Conservation (phyloP, 2,797 vertebrate species). For the Liparis tanakae region DNA sequence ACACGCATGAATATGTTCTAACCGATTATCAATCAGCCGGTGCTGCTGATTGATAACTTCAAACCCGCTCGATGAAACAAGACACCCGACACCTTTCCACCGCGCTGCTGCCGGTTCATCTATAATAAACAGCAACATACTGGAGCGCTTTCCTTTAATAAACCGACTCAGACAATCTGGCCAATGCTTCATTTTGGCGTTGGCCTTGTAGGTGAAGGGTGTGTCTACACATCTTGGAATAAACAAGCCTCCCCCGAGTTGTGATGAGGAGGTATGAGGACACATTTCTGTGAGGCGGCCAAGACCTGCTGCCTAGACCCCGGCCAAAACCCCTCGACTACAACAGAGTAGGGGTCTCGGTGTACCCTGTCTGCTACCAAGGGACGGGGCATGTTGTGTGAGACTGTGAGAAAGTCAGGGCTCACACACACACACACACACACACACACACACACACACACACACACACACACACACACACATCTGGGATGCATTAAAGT, state of each 20-base stretch:
- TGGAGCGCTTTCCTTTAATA: conserved; percentile 43
- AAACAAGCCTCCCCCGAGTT: conserved; percentile 44
- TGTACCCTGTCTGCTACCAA: conserved; percentile 47
- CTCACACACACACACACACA: too few species aligned
- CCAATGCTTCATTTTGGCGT: conserved; percentile 43
- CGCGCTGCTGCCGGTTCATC: conserved; percentile 50
- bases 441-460: too few species aligned
- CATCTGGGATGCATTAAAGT: neutral
- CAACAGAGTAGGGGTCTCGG: conserved; percentile 35
- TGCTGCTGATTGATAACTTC: conserved; percentile 47
- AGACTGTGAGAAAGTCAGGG: conserved; percentile 19
- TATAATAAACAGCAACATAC: conserved; percentile 58
- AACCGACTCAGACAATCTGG: conserved; percentile 30
- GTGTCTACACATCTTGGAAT: conserved; percentile 58
- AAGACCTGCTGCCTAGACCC: conserved; percentile 39
- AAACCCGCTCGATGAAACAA: conserved; percentile 56
- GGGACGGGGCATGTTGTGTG: conserved; percentile 26
- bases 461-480: neutral
- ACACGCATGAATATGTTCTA: neutral
- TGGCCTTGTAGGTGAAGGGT: conserved; percentile 32
- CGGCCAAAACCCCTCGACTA: conserved; percentile 9
- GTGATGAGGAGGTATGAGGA: conserved; percentile 54
- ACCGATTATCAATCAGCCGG: conserved; percentile 26
- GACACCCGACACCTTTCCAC: conserved; percentile 48
- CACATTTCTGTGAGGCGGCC: conserved; percentile 60